phyloP scores from a whole-genome alignment of 2,113 vertebrate species.

The Abramis brama region DNA sequence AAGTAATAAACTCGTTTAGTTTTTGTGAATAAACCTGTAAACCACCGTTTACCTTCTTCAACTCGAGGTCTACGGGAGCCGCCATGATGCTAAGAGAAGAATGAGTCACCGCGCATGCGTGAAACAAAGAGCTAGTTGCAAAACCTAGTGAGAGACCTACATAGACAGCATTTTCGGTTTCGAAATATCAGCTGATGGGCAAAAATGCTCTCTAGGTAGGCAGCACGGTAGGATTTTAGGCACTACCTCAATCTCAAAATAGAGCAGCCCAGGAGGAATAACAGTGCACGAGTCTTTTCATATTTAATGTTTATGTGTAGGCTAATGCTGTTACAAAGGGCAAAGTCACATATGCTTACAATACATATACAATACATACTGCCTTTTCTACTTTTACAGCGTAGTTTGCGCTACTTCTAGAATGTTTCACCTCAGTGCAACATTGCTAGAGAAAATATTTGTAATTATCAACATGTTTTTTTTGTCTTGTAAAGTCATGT shows the following conservation, averaged over 20 bases:
- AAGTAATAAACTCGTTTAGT: background rate
- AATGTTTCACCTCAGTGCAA: background rate
- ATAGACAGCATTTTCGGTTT: background rate
- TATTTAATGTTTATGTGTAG: background rate
- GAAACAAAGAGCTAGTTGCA: background rate
- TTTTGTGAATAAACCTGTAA: background rate
- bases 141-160: background rate
- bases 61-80: slow-evolving; percentile 74
- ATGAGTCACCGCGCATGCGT: slow-evolving; percentile 48
- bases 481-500: background rate
- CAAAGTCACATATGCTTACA: too few relatives aligned
- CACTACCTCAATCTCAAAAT: background rate
- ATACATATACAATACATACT: too few relatives aligned
- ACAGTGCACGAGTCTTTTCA: background rate
- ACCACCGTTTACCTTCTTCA: slow-evolving; percentile 74
- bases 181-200: background rate
- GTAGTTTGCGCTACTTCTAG: background rate
- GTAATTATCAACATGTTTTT: background rate
- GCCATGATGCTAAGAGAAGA: slow-evolving; percentile 67
- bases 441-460: background rate
- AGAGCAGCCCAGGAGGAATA: background rate
- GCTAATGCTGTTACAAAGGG: background rate
- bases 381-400: background rate
- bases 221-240: background rate
- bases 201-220: background rate